phyloP scores from a whole-genome alignment of 2,113 vertebrate species.

The Acinonyx jubatus region DNA sequence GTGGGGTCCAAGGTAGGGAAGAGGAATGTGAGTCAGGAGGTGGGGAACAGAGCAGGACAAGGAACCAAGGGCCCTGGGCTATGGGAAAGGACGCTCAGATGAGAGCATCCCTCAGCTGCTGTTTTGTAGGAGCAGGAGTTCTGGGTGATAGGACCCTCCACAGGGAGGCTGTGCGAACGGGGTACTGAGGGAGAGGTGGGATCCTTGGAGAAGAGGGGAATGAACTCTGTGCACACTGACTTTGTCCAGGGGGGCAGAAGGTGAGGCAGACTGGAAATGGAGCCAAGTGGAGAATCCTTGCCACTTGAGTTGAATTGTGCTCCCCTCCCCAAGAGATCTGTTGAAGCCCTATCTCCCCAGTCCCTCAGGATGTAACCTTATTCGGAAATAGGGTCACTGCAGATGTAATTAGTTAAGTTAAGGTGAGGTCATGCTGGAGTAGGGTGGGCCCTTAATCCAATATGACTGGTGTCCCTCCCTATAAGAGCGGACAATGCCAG shows the following conservation, averaged over 20 bases:
- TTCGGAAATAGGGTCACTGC: background rate
- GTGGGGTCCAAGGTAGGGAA: background rate
- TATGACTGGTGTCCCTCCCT: background rate
- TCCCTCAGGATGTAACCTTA: background rate
- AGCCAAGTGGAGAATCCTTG: background rate
- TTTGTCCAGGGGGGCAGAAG: background rate
- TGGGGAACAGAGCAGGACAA: background rate
- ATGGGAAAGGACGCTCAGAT: background rate
- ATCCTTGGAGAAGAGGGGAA: background rate
- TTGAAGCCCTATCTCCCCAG: background rate
- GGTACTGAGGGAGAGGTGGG: background rate
- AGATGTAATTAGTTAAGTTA: background rate
- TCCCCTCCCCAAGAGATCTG: fast-evolving
- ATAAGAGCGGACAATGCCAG: background rate
- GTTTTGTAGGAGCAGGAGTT: background rate
- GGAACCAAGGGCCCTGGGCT: background rate
- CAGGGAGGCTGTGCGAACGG: background rate
- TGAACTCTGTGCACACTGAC: background rate
- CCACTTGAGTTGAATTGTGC: background rate
- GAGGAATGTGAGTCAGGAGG: background rate
- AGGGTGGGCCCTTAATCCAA: background rate
- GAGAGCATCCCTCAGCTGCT: background rate
- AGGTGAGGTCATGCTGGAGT: background rate
- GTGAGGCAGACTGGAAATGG: background rate
- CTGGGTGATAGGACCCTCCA: background rate